phyloP scores from a whole-genome alignment of 1,140 invertebrate genomes.

The Cyphomyrmex costatus region DNA sequence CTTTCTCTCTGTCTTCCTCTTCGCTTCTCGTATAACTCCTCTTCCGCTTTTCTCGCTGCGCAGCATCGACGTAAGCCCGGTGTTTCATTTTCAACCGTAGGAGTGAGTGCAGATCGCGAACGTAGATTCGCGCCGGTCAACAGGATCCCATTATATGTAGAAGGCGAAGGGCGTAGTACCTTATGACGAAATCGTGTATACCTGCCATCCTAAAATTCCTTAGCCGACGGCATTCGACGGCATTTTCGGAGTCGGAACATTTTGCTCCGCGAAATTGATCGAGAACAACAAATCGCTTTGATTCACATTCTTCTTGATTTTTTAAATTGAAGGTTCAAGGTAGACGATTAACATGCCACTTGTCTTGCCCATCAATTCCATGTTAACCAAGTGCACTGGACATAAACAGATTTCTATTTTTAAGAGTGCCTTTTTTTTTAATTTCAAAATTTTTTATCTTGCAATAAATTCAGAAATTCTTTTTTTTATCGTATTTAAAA shows the following conservation, averaged over 20 bases:
- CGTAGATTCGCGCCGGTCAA: not conserved
- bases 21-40: not conserved
- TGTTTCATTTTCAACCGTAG: not conserved
- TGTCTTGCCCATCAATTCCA: not conserved
- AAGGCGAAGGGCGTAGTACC: conserved; percentile 51
- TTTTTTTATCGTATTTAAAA: not conserved
- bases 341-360: conserved; percentile 4
- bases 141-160: not conserved
- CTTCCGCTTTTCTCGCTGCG: conserved; percentile 18
- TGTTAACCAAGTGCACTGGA: not conserved
- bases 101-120: not conserved
- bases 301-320: not conserved
- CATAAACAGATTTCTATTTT: conserved; percentile 6
- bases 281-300: not conserved
- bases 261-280: not conserved
- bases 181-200: not conserved
- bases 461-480: not conserved
- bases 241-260: not conserved
- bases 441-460: not conserved
- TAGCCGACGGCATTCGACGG: not conserved
- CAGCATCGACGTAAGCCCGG: not conserved
- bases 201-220: not conserved
- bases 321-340: not conserved
- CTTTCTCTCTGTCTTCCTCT: not conserved
- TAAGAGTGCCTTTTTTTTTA: not conserved